Evolutionary conservation across 1,140 invertebrate species (phyloP).

Genomic region (Ectropis grisescens): DNA sequence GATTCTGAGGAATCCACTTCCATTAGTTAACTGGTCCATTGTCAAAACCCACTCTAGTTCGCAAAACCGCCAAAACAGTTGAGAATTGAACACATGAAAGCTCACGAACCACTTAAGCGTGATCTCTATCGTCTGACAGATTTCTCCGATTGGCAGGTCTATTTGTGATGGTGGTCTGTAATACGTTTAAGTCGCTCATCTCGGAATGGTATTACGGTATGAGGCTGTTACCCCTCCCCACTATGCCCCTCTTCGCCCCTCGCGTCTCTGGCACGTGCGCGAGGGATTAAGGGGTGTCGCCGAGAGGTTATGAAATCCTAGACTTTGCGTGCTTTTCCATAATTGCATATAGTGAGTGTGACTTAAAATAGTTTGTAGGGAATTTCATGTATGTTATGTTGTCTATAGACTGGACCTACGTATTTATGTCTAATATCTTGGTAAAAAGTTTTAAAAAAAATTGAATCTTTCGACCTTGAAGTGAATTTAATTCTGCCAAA

Average conservation of each 20-base stretch:
- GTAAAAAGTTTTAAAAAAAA: too few species aligned
- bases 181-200: constrained; percentile 64
- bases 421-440: too few species aligned
- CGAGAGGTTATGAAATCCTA: constrained; percentile 12
- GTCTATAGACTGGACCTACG: too few species aligned
- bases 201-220: constrained; percentile 61
- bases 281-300: constrained; percentile 50
- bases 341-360: constrained; percentile 4
- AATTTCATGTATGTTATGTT: too few species aligned
- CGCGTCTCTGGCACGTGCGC: constrained; percentile 29
- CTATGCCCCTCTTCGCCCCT: constrained; percentile 18
- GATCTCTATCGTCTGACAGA: constrained; percentile 16
- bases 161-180: constrained; percentile 32
- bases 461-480: too few species aligned
- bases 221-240: too few species aligned
- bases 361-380: constrained; percentile 1
- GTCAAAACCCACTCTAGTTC: constrained; percentile 55
- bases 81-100: constrained; percentile 30
- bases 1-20: constrained; percentile 26
- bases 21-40: constrained; percentile 56
- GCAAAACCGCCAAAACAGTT: constrained; percentile 44
- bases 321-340: not conserved
- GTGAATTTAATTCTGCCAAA: too few species aligned
- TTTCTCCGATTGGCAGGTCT: constrained; percentile 15
- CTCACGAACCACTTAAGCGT: constrained; percentile 22